Conservation (phyloP, 2,888 invertebrate species). For the Chloromyia formosa region DNA sequence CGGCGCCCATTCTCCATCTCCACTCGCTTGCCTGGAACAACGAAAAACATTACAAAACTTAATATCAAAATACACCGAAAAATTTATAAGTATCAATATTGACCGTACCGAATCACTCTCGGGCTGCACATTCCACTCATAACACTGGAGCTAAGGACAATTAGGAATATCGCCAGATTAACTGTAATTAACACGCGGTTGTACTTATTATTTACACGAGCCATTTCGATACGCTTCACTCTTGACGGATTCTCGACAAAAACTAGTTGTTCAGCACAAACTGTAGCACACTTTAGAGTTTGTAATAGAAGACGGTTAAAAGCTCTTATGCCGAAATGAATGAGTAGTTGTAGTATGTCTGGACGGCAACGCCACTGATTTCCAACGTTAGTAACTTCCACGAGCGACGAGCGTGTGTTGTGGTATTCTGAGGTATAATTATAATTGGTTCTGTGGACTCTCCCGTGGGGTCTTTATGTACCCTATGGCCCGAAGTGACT, state of each 20-base stretch:
- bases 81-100: too few relatives aligned
- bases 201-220: conserved; percentile 7
- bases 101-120: conserved; percentile 23
- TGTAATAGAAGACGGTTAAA: not conserved
- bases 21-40: conserved; percentile 11
- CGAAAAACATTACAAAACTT: not conserved
- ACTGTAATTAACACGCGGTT: conserved; percentile 3
- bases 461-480: too few relatives aligned
- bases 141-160: not conserved
- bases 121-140: not conserved
- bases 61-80: not conserved
- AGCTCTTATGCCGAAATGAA: not conserved
- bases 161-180: conserved; percentile 25
- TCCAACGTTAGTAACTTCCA: not conserved
- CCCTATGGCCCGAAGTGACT: too few relatives aligned
- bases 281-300: not conserved
- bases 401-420: too few relatives aligned
- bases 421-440: too few relatives aligned
- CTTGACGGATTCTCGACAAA: conserved; percentile 6
- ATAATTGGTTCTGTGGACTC: too few relatives aligned
- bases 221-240: conserved; percentile 15
- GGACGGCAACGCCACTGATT: not conserved
- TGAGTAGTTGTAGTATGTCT: not conserved
- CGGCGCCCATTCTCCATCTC: too few relatives aligned
- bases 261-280: not conserved